Base-by-base conservation (phyloP, 1,140 invertebrate species). In the Habropoda laboriosa region DNA sequence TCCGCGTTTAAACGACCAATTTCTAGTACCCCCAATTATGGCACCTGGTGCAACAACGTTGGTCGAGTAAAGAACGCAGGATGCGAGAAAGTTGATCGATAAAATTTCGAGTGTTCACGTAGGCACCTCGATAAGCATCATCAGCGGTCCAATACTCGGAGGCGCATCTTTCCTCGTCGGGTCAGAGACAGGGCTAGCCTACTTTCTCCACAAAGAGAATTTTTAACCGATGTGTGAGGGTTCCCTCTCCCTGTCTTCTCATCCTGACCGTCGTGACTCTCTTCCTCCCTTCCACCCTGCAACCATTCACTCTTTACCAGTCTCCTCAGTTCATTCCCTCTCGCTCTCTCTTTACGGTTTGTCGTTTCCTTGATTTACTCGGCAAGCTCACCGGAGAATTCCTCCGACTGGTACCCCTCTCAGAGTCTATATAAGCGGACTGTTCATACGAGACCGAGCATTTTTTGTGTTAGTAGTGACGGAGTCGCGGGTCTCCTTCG, bases 391-490 rank as follows among this genome's bases (percentile, higher is more conserved):
- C 64, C 70, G 51, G 79, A 79, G 79, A 71, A 78, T 76, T 85
- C 70, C 64, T 55, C 49, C 51, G 55, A 49, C 70, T 49, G 47
- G 85, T 82, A 76, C 83, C 81, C 83, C 80, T 86, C 85, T 80
- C 85, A 74, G 90, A 92, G 91, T 93, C 92, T 92, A 93, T 93
- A 93, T 92, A 93, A 93, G 88, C 87, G 42, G 86, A 87, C 82
- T 75, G 74, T 66, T 87, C 85, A 75, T 82, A 86, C 83, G 86
- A 80, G 82, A 78, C 86, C 79, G 81, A 89, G 84, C 91, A 92
- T 92, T 92, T 92, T 93, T 92, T 91, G 85, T 90, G 86, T 88
- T 76, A 71, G 35, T 82, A 78, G 49, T 24, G 45, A 75, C 55
- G 70, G 83, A 84, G 73, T 53, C 42, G 80, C 24, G 57, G 73